A percentile compares a stretch with the other conserved stretches of the same genome.
phyloP scores from a whole-genome alignment of 2,888 invertebrate genomes.

The Carabus problematicus region DNA sequence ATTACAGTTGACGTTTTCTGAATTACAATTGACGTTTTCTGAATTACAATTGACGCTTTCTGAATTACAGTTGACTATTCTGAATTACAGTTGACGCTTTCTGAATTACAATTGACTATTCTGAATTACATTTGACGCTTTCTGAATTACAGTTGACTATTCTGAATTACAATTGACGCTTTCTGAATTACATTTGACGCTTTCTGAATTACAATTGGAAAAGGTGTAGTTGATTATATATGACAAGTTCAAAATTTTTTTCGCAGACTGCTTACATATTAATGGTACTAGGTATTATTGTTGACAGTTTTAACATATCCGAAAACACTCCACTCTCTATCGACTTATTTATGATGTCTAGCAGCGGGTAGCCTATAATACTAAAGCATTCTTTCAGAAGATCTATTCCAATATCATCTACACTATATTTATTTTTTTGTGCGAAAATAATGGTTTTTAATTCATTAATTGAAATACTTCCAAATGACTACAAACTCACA shows the following conservation, averaged over 20 bases:
- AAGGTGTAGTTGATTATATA: constrained; percentile 38
- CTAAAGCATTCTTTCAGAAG: background rate
- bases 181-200: too few relatives aligned
- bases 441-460: background rate
- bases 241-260: constrained; percentile 39
- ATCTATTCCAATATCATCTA: background rate
- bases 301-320: constrained; percentile 6
- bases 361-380: background rate
- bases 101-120: too few relatives aligned
- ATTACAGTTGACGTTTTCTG: too few relatives aligned
- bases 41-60: too few relatives aligned
- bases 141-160: too few relatives aligned
- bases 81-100: too few relatives aligned
- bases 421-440: background rate
- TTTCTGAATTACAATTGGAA: too few relatives aligned
- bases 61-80: too few relatives aligned
- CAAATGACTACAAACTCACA: background rate
- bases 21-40: too few relatives aligned
- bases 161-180: too few relatives aligned
- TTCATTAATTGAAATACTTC: background rate
- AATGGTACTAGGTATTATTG: constrained; percentile 27
- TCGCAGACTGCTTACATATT: constrained; percentile 43
- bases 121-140: too few relatives aligned
- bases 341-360: background rate
- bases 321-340: background rate